These are phyloP conservation scores for Xestia xanthographa DNA, from an alignment of 2,888 invertebrate genomes.

Conservation along the genomic window DNA sequence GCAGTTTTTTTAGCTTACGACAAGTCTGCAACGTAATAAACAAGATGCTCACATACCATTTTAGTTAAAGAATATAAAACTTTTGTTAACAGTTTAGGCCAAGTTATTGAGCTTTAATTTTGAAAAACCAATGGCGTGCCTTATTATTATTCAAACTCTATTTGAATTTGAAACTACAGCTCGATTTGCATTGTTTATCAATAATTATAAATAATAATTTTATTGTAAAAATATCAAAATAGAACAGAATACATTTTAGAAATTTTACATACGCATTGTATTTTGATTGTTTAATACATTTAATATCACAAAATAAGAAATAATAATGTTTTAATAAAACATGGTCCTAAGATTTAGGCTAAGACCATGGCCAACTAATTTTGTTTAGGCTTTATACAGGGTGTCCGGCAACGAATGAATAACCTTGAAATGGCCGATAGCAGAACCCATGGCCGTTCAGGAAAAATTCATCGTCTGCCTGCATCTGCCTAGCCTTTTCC, in stretches of 20 bases:
- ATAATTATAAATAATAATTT: conserved; percentile 6
- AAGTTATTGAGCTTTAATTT: conserved; percentile 20
- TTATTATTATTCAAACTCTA: neutral
- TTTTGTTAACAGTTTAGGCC: neutral
- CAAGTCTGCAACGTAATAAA: neutral
- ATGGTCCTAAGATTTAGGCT: neutral
- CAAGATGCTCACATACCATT: neutral
- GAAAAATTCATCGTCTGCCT: too few relatives aligned
- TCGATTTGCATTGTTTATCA: conserved; percentile 19
- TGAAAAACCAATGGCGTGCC: conserved; percentile 4
- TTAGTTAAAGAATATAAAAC: neutral
- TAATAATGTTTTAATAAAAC: conserved; percentile 33
- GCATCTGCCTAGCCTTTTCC: too few relatives aligned
- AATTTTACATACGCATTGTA: conserved; percentile 16
- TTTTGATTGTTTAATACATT: conserved; percentile 33
- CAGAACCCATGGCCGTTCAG: too few relatives aligned
- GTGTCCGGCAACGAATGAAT: too few relatives aligned
- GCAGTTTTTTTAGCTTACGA: neutral
- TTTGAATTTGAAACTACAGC: neutral
- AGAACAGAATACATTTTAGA: neutral
- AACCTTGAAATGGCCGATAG: too few relatives aligned
- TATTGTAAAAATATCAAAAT: conserved; percentile 18
- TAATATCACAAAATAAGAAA: conserved; percentile 43
- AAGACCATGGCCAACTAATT: neutral
- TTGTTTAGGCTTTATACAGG: neutral